Percentiles rank a stretch among this genome's conserved stretches.
Evolutionary conservation across 2,888 invertebrate genomes (phyloP).

Genomic region (Cosmopolites sordidus): DNA sequence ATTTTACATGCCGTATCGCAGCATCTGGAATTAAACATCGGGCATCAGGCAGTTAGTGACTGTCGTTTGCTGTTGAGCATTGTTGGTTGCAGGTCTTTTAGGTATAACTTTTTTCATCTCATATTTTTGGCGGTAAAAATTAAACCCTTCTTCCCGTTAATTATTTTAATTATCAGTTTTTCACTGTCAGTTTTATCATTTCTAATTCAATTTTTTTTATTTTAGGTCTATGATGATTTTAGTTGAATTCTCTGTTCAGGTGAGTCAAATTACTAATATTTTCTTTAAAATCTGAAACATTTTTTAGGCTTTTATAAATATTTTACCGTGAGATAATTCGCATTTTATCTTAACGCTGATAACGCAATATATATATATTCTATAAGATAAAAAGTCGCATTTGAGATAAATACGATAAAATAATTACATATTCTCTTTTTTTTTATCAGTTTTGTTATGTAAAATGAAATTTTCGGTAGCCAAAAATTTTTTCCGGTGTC

Average conservation of each 20-base stretch:
- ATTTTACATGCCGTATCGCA: slow-evolving; percentile 13
- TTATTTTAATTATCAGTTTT: too few species aligned
- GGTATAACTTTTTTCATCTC: background rate
- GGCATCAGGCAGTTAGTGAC: background rate
- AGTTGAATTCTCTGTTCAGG: background rate
- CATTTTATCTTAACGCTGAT: background rate
- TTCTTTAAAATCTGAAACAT: background rate
- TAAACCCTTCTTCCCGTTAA: too few species aligned
- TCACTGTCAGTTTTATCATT: background rate
- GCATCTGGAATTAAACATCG: slow-evolving; percentile 10
- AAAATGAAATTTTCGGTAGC: background rate
- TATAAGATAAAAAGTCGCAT: background rate
- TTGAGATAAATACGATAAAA: background rate
- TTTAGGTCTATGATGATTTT: background rate
- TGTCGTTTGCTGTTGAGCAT: slow-evolving; percentile 21
- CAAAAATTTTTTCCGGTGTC: background rate
- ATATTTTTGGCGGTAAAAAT: too few species aligned
- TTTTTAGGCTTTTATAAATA: background rate
- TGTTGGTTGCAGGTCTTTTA: slow-evolving; percentile 39
- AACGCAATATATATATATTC: background rate
- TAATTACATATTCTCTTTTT: background rate
- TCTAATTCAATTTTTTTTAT: background rate
- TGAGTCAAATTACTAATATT: background rate
- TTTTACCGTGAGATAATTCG: background rate
- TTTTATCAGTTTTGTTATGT: background rate